Base-by-base conservation (phyloP, 2,888 invertebrate genomes). In the Phyto melanocephala region DNA sequence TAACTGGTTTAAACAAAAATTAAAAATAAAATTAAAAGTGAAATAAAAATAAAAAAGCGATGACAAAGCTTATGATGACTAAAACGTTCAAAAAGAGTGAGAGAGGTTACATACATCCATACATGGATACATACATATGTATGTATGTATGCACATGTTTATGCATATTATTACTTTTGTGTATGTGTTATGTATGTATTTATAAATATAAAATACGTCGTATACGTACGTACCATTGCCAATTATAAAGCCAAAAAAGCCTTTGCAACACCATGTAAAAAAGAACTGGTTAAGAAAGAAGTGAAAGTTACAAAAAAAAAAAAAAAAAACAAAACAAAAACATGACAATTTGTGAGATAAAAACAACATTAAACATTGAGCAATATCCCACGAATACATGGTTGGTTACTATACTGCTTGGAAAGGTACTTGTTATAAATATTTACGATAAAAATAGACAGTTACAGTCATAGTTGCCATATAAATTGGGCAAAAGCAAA, bases 271-370 rank as follows among this genome's bases (percentile, higher is more conserved):
- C 24, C 50, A 52, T 40, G 56, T 63, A 47, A 58, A 56, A 54
- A 20, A 75, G 60, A 68, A 71, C 76, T 65, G 70, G 76, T 80
- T 76, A n/a, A 63, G 58, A 80, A 80, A 80, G 70, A 71, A 80
- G 80, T 80, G 80, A 80, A 80, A 80, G 80, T 80, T 80, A 5
- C 6, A 28, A 28, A 28, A 28, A 5, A 28, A 28, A 62, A 22
- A 17, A 75, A 54, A 67, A 17, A 75, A 54, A 67, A 67, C 28
- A 37, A 28, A 28, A 28, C 4, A 28, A 28, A 47, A 47, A 47
- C 6, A 47, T 24, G 24, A 28, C 33, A 74, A 63, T 74, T 63
- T n/a, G 47, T 50, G 35, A 58, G 28, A 56, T 35, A 58, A 62
- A 45, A 70, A 56, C 24, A 20, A 28, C 5, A 28, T 28, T 3